These are phyloP conservation scores for Drosophila multiciliata DNA, from an alignment of 2,888 invertebrate genomes.

Conservation along the genomic window DNA sequence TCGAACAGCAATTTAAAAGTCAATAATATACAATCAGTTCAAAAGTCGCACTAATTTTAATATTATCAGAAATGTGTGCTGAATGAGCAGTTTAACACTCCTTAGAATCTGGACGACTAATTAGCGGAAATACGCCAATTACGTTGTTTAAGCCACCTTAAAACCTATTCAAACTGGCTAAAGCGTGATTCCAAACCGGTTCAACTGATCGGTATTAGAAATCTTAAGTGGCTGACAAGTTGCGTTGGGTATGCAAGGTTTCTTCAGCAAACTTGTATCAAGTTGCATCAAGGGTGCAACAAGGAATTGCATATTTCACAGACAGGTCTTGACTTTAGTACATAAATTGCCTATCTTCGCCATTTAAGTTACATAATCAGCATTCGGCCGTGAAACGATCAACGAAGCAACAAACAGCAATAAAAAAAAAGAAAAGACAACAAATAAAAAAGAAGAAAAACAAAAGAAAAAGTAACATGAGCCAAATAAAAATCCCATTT, in stretches of 20 bases:
- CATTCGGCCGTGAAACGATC: conserved; percentile 38
- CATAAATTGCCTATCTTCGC: conserved; percentile 29
- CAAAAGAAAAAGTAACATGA: conserved; percentile 67
- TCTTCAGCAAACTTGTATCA: background rate
- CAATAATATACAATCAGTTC: background rate
- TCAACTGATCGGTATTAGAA: background rate
- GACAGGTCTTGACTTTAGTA: conserved; percentile 7
- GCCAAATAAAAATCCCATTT: conserved; percentile 80
- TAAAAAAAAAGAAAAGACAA: conserved; percentile 11
- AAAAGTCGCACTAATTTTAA: background rate
- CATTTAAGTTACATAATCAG: conserved; percentile 51
- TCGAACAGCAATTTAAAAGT: background rate
- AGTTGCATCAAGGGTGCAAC: conserved; percentile 2
- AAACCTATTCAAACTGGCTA: background rate
- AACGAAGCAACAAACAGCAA: conserved; percentile 23
- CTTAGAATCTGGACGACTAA: background rate
- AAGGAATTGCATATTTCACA: conserved; percentile 27
- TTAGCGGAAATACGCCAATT: background rate
- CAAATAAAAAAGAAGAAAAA: conserved; percentile 19
- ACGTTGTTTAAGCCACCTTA: background rate
- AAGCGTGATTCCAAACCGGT: conserved; percentile 1
- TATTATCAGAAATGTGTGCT: background rate
- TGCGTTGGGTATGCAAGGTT: background rate
- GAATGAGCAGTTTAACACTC: background rate
- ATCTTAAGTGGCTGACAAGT: background rate